Conservation (phyloP, 2,888 invertebrate species). For the Iselma pallidipennis region DNA sequence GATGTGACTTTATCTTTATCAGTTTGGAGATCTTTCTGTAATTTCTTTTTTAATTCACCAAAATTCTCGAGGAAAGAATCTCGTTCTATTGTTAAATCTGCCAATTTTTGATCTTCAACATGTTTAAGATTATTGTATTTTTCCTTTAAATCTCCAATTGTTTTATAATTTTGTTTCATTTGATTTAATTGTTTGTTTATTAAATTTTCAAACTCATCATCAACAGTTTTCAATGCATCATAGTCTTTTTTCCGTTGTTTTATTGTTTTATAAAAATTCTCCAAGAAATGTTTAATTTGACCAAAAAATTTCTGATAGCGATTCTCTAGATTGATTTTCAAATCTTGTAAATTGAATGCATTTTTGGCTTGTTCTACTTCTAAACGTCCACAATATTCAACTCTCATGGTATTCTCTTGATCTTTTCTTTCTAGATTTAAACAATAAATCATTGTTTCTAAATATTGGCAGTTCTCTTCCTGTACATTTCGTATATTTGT, state of each 20-base stretch:
- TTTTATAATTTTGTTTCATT: constrained; percentile 33
- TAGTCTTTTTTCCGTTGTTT: constrained; percentile 40
- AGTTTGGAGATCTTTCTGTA: constrained; percentile 57
- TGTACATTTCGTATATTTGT: constrained; percentile 45
- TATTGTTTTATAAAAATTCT: constrained; percentile 28
- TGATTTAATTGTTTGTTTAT: constrained; percentile 37
- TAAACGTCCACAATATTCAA: constrained; percentile 47
- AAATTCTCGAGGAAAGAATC: constrained; percentile 47
- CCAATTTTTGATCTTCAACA: constrained; percentile 28
- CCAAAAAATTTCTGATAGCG: constrained; percentile 40
- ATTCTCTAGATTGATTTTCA: constrained; percentile 40
- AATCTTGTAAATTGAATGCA: constrained; percentile 37
- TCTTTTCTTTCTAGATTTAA: constrained; percentile 55
- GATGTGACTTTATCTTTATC: constrained; percentile 62
- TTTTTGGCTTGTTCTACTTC: constrained; percentile 48
- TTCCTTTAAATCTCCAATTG: constrained; percentile 40
- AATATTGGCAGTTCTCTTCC: constrained; percentile 56
- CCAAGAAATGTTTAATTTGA: constrained; percentile 38
- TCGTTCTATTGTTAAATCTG: constrained; percentile 49
- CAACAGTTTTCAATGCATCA: constrained; percentile 38
- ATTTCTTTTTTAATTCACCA: constrained; percentile 57
- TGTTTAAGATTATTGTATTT: constrained; percentile 30
- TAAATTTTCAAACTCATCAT: constrained; percentile 41
- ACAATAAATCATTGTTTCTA: constrained; percentile 57
- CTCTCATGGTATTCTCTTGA: constrained; percentile 43